These are phyloP conservation scores for Aplysina aerophoba DNA, from an alignment of 37 sponge, comb jelly and placozoan genomes.

Conservation along the genomic window DNA sequence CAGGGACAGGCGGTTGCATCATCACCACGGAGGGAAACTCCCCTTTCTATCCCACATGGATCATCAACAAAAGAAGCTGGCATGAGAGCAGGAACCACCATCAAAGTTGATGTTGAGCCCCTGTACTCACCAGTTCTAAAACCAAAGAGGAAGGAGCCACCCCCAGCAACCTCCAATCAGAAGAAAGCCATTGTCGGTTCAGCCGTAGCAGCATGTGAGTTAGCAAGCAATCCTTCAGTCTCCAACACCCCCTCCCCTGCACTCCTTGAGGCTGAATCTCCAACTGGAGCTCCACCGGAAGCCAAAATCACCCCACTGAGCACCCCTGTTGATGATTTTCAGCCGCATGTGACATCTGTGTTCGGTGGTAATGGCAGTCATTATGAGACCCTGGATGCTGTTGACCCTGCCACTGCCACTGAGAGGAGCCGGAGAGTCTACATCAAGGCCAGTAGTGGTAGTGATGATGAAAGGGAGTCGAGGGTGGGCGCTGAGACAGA, in stretches of 20 bases:
- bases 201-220: background rate
- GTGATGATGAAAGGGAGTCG: too few relatives aligned
- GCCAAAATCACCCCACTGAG: conserved; percentile 21
- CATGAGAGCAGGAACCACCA: background rate
- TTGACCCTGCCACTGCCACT: too few relatives aligned
- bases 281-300: background rate
- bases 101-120: background rate
- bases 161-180: too few relatives aligned
- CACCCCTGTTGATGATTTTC: background rate
- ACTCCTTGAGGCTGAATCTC: background rate
- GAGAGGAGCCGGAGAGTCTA: too few relatives aligned
- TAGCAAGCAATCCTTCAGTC: background rate
- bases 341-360: too few relatives aligned
- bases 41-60: background rate
- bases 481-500: too few relatives aligned
- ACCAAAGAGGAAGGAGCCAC: background rate
- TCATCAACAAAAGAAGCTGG: conserved; percentile 3
- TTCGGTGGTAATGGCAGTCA: too few relatives aligned
- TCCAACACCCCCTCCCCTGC: too few relatives aligned
- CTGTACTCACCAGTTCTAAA: conserved; percentile 14
- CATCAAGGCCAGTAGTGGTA: too few relatives aligned
- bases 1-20: too few relatives aligned
- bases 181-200: background rate
- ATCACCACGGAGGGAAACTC: background rate
- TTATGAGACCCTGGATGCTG: too few relatives aligned